phyloP scores from a whole-genome alignment of 2,888 invertebrate genomes.

The Parapristionchus giblindavisi region DNA sequence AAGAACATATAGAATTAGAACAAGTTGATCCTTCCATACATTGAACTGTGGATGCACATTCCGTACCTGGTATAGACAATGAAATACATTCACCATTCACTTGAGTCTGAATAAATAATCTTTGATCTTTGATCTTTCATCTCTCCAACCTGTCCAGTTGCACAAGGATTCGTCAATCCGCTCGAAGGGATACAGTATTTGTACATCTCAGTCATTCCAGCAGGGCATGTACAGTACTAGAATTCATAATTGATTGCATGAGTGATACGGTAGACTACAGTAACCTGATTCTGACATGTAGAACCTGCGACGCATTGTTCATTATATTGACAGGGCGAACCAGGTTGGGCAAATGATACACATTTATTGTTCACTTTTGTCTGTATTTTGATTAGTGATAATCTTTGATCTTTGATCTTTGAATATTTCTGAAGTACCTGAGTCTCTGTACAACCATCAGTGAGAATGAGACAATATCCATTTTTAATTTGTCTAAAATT shows the following conservation, averaged over 20 bases:
- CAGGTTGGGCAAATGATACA: conserved; percentile 9
- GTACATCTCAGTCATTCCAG: conserved; percentile 5
- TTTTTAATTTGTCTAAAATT: conserved; percentile 12
- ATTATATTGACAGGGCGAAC: background rate
- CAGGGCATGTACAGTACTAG: conserved; percentile 6
- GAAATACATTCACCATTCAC: conserved; percentile 13
- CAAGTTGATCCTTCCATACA: conserved; percentile 8
- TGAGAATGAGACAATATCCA: conserved; percentile 18
- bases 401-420: conserved; percentile 17
- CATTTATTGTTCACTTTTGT: conserved; percentile 8
- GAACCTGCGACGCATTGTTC: conserved; percentile 12
- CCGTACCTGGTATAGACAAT: background rate
- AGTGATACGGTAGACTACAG: background rate
- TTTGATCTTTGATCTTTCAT: conserved; percentile 15
- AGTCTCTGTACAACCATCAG: conserved; percentile 6
- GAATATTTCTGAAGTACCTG: background rate
- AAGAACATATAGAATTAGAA: background rate
- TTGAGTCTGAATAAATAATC: conserved; percentile 5
- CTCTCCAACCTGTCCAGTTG: conserved; percentile 5
- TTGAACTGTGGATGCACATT: background rate
- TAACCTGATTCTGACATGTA: conserved; percentile 9
- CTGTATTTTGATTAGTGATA: too few species aligned
- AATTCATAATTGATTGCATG: background rate
- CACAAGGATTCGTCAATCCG: conserved; percentile 1
- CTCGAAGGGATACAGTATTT: conserved; percentile 14